A percentile compares a stretch with the other conserved stretches of the same genome.
These are phyloP conservation scores for Leptodirus hochenwartii DNA, from an alignment of 2,888 invertebrate genomes.

Conservation along the genomic window DNA sequence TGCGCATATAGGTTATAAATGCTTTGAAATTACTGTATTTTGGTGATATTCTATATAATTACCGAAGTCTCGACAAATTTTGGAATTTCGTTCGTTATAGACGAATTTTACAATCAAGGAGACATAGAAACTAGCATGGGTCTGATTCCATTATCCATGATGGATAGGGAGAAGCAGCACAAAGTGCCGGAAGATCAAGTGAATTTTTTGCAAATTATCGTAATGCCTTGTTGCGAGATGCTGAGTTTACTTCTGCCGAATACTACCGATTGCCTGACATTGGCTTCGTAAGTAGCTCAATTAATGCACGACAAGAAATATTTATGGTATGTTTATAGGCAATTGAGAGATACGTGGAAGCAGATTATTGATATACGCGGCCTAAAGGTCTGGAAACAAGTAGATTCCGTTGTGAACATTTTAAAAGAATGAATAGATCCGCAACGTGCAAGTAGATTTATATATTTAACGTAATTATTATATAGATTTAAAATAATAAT, in stretches of 20 bases:
- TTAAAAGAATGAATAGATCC: no score
- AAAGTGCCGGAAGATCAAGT: constrained; percentile 44
- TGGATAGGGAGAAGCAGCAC: constrained; percentile 38
- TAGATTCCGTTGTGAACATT: constrained; percentile 29
- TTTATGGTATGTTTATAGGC: constrained; percentile 20
- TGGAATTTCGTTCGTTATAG: no score
- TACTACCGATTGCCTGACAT: constrained; percentile 29
- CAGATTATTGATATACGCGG: constrained; percentile 37
- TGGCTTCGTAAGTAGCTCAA: constrained; percentile 2
- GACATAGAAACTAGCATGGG: constrained; percentile 39
- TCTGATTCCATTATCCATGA: constrained; percentile 38
- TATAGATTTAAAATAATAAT: no score
- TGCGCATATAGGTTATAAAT: no score
- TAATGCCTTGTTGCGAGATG: constrained; percentile 36
- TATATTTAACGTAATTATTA: no score
- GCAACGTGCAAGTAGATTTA: no score
- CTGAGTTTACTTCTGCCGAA: constrained; percentile 34
- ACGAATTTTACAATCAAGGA: constrained; percentile 31
- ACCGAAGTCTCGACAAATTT: no score
- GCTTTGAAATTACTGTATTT: no score
- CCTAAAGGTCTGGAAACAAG: constrained; percentile 35
- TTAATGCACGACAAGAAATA: constrained; percentile 2
- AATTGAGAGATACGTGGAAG: constrained; percentile 36
- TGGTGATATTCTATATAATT: no score
- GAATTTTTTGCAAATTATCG: constrained; percentile 39